phyloP scores from a whole-genome alignment of 2,113 vertebrate genomes.

The Symphodus melops region DNA sequence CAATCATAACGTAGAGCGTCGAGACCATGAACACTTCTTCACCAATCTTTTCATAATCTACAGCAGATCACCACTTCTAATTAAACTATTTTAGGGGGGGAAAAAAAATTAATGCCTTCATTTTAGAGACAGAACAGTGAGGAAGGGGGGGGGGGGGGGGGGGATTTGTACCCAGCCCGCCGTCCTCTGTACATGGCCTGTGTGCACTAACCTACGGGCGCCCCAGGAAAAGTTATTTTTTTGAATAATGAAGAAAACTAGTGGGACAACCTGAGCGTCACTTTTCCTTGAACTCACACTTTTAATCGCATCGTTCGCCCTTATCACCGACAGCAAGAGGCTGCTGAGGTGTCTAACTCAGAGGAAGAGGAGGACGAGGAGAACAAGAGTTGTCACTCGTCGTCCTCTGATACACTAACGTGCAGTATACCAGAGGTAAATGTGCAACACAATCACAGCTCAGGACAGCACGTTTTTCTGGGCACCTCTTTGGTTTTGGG shows the following conservation, averaged over 20 bases:
- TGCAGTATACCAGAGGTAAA: constrained; percentile 83
- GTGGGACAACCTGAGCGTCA: background rate
- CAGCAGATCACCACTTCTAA: background rate
- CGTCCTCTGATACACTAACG: constrained; percentile 83
- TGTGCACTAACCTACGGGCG: no score
- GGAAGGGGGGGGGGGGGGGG: no score
- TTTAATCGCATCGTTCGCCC: constrained; percentile 33
- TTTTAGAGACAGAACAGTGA: no score
- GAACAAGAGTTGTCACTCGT: constrained; percentile 73
- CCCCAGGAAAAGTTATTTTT: no score
- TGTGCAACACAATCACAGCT: background rate
- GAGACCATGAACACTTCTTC: background rate
- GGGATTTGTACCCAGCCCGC: no score
- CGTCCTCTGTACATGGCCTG: no score
- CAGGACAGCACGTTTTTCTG: background rate
- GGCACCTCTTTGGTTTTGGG: constrained; percentile 9
- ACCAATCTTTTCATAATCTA: background rate
- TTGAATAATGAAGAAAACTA: no score
- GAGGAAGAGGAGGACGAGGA: constrained; percentile 78
- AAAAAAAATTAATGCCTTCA: no score
- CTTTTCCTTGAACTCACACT: constrained; percentile 12
- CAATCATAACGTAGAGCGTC: background rate
- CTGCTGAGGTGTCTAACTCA: constrained; percentile 53
- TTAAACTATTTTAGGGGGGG: background rate
- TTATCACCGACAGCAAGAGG: constrained; percentile 68